A percentile compares a stretch with the other conserved stretches of the same genome.
Evolutionary conservation across 2,113 vertebrate genomes (phyloP).

Genomic region (Myotis lucifugus): DNA sequence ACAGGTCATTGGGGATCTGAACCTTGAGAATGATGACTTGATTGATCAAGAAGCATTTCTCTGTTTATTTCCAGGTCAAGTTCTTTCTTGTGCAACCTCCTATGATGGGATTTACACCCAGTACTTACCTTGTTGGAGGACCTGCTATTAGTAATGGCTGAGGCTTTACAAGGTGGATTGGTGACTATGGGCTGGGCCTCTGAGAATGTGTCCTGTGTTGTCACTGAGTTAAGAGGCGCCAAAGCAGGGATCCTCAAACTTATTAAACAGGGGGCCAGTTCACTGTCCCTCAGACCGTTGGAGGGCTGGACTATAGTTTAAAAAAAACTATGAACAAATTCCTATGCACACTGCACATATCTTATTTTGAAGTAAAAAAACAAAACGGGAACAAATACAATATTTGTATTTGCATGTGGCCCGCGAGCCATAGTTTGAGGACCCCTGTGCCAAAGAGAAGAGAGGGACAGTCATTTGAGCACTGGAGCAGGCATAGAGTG

Average conservation of each 20-base stretch:
- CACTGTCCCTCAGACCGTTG: too few species aligned
- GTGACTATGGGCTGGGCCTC: background rate
- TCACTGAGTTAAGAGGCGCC: background rate
- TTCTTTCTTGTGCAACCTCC: background rate
- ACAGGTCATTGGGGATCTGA: background rate
- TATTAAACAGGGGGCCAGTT: too few species aligned
- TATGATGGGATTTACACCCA: background rate
- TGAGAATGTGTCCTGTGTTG: background rate
- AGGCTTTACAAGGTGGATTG: background rate
- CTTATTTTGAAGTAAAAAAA: too few species aligned
- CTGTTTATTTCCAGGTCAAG: background rate
- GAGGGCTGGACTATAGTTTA: too few species aligned
- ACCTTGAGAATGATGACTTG: background rate
- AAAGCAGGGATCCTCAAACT: too few species aligned
- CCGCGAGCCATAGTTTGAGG: too few species aligned
- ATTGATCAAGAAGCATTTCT: background rate
- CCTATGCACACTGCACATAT: too few species aligned
- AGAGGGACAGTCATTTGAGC: fast-evolving
- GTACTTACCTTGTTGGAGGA: background rate
- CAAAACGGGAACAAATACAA: too few species aligned
- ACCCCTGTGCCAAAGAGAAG: background rate
- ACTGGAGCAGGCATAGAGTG: fast-evolving
- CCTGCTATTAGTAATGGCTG: background rate
- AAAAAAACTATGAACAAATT: too few species aligned
- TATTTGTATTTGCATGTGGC: too few species aligned